Evolutionary conservation across 1,140 invertebrate genomes (phyloP).

Genomic region (Papilio glaucus): DNA sequence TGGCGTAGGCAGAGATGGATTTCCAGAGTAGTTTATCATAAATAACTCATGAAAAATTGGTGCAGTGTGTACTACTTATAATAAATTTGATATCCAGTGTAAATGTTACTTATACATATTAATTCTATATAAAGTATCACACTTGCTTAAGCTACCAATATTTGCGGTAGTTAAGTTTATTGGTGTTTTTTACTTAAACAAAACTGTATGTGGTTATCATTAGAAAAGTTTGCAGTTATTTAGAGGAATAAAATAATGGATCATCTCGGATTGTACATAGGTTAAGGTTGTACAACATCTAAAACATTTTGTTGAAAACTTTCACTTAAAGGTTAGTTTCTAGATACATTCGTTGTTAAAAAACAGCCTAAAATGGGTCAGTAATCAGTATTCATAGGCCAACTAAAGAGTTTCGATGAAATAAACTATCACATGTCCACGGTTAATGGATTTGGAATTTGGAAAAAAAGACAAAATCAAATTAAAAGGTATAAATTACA

Average conservation of each 20-base stretch:
- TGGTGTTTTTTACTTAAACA: constrained; percentile 28
- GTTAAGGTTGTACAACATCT: constrained; percentile 44
- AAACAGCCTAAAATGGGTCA: constrained; percentile 76
- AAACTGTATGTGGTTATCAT: neutral
- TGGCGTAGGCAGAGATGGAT: constrained; percentile 5
- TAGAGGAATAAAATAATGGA: neutral
- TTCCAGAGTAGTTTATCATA: constrained; percentile 11
- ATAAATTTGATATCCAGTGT: constrained; percentile 30
- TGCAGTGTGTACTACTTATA: constrained; percentile 25
- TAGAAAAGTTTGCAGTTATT: neutral
- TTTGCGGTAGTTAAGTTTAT: constrained; percentile 26
- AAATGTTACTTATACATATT: constrained; percentile 19
- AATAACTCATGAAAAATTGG: constrained; percentile 26
- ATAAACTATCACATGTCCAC: constrained; percentile 14
- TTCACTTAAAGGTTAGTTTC: constrained; percentile 66
- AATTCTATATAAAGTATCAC: constrained; percentile 28
- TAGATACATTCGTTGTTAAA: constrained; percentile 77
- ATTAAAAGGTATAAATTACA: no score
- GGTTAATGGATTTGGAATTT: neutral
- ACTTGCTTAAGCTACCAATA: constrained; percentile 29
- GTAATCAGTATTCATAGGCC: constrained; percentile 48
- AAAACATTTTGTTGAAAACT: constrained; percentile 51
- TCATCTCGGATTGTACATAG: constrained; percentile 24
- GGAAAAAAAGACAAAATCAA: no score
- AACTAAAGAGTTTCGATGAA: constrained; percentile 52